A percentile compares a stretch with the other conserved stretches of the same genome.
Evolutionary conservation across 2,113 vertebrate genomes (phyloP).

Genomic region (Gavia stellata): DNA sequence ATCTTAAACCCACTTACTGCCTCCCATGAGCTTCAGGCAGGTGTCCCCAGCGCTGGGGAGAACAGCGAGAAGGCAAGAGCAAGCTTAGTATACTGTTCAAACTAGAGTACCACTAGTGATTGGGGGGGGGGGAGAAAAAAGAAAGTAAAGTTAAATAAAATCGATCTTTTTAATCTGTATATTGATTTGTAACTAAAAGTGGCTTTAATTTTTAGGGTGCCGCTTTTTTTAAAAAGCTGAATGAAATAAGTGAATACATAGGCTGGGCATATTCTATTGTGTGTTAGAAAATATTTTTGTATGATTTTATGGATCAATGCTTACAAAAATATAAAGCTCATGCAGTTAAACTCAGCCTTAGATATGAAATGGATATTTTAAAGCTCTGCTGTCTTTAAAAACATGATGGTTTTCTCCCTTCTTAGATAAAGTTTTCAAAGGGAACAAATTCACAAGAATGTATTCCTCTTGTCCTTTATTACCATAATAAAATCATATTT

Average conservation of each 20-base stretch:
- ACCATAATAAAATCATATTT: background rate
- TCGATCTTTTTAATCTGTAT: background rate
- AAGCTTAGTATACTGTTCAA: background rate
- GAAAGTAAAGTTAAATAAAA: background rate
- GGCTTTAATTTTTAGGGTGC: background rate
- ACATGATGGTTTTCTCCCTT: background rate
- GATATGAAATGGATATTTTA: background rate
- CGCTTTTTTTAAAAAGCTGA: background rate
- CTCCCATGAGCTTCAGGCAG: background rate
- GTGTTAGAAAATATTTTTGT: background rate
- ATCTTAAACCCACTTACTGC: background rate
- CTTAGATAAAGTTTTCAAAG: background rate
- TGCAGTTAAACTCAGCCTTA: background rate
- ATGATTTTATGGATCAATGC: background rate
- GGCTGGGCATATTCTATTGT: background rate
- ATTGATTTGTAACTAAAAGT: background rate
- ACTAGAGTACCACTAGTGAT: background rate
- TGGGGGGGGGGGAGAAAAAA: too few species aligned
- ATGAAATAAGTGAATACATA: background rate
- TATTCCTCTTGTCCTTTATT: background rate
- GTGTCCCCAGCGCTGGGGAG: background rate
- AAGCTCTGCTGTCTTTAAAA: background rate
- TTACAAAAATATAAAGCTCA: background rate
- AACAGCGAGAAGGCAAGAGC: background rate
- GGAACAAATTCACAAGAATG: background rate